Base-by-base conservation (phyloP, 2,113 vertebrate genomes). In the Bujurquina vittata region DNA sequence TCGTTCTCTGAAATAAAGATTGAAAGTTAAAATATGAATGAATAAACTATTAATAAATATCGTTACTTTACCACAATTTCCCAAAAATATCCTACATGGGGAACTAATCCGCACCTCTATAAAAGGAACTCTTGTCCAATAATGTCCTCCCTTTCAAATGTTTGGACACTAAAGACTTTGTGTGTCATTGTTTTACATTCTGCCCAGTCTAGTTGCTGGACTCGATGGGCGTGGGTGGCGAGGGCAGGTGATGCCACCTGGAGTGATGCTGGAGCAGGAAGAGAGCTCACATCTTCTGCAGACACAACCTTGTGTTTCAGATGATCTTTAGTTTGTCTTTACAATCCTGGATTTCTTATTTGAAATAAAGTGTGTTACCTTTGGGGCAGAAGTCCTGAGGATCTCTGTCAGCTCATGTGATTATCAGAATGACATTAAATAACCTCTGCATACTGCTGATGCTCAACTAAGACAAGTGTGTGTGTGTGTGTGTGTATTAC, bases 1-100 rank as follows among this genome's bases (percentile, higher is more conserved):
- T 94, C 91, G 46, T 94, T 94, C 78, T 91, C 93, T 94, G 91
- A 37, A 61, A 75, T 23, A 74, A 35, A 58, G 1, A 10, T 37
- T 37, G 7, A 35, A 31, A 1, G 52, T 49, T 49, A 3, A 10
- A 2, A 26, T 33, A 35, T 73, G 22, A 69, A 49, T 69, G 29
- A 29, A 29, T 23, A 65, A 43, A 65, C 43, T 17, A 10, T 43
- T 43, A 49, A 3, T 29, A 29, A 49, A 49, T 31, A 67, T 56
- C 31, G 43, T n/a, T n/a, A 65, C 8, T 49, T 69, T 67, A 46
- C 7, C 17, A 52, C 17, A 49, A 46, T 43, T 67, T 40, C 46
- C 8, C 37, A 67, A 46, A 67, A 46, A 67, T 29, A 46, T 29
- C 43, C 40, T 29, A 20, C 1, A 69, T 43, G n/a, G 3, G 8